Conservation (phyloP, 2,797 vertebrate species). For the Micropoecilia bifurca region DNA sequence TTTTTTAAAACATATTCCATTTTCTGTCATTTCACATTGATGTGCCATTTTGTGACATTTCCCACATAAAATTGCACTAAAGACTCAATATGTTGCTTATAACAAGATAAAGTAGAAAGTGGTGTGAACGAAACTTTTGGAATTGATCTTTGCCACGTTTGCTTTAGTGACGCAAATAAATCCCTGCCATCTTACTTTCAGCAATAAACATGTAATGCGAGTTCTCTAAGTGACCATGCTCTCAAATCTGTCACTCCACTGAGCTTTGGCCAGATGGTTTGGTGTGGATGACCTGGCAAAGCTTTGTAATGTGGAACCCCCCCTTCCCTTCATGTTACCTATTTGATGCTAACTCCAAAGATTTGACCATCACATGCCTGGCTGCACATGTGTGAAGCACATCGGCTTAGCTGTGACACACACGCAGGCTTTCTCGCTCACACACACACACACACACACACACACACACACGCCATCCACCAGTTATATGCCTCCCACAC, state of each 20-base stretch:
- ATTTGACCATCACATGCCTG: constrained; percentile 81
- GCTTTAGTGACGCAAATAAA: constrained; percentile 38
- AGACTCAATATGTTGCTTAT: neutral
- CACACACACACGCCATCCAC: constrained; percentile 51
- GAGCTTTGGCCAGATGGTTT: constrained; percentile 61
- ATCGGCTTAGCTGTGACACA: constrained; percentile 75
- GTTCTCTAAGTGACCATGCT: constrained; percentile 43
- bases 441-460: constrained; percentile 35
- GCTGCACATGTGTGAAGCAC: constrained; percentile 81
- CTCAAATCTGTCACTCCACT: constrained; percentile 57
- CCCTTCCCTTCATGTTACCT: constrained; percentile 62
- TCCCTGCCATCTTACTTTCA: constrained; percentile 55
- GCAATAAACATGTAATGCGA: constrained; percentile 63
- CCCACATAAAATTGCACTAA: neutral
- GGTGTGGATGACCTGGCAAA: constrained; percentile 71
- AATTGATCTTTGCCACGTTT: constrained; percentile 19
- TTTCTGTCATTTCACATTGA: neutral
- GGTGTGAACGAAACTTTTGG: neutral
- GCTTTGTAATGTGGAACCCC: constrained; percentile 70
- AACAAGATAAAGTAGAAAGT: neutral
- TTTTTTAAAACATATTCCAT: neutral
- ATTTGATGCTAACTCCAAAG: constrained; percentile 81
- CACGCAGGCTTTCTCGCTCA: constrained; percentile 12
- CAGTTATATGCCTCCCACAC: constrained; percentile 72
- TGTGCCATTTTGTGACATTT: neutral